phyloP scores from a whole-genome alignment of 2,113 vertebrate species.

The Origma solitaria region DNA sequence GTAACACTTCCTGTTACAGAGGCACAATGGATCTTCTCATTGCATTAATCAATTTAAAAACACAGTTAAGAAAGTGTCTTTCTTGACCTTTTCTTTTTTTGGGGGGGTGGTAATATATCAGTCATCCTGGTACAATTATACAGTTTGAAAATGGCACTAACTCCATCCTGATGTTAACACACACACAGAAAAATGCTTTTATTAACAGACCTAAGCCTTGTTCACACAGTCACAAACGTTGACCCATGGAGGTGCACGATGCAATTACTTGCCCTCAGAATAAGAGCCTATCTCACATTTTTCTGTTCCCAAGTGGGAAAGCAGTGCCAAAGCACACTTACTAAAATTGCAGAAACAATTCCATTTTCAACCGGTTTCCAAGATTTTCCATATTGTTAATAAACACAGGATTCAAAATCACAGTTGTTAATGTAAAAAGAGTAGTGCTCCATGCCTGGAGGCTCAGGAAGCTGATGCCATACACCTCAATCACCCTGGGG shows the following conservation, averaged over 20 bases:
- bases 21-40: not conserved
- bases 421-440: not conserved
- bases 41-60: conserved; percentile 1
- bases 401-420: not conserved
- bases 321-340: not conserved
- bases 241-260: not conserved
- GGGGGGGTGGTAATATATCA: not conserved
- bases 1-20: not conserved
- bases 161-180: not conserved
- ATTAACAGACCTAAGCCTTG: not conserved
- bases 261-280: not conserved
- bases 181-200: not conserved
- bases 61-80: not conserved
- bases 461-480: not conserved
- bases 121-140: not conserved
- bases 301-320: not conserved
- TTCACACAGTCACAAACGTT: not conserved
- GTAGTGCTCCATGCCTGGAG: not conserved
- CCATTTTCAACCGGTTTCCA: not conserved
- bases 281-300: not conserved
- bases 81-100: not conserved
- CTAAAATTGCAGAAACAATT: not conserved
- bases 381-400: not conserved
- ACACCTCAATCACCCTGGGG: accelerated
- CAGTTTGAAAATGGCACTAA: not conserved